Evolutionary conservation across 2,888 invertebrate species (phyloP).

Genomic region (Drosophila cognata): DNA sequence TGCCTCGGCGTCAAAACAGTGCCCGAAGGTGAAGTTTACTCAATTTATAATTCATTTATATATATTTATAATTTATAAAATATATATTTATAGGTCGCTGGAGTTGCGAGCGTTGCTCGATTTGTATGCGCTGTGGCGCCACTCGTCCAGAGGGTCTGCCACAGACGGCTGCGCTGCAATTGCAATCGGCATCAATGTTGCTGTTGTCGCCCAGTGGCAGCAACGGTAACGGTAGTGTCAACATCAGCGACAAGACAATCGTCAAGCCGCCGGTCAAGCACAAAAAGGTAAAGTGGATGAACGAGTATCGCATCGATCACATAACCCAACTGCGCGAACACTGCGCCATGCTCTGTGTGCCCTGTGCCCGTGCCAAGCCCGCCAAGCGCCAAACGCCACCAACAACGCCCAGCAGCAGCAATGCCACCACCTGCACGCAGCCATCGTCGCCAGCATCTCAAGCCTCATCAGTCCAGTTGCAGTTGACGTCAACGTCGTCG

Average conservation of each 20-base stretch:
- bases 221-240: neutral
- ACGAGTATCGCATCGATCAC: constrained; percentile 84
- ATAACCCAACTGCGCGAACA: constrained; percentile 84
- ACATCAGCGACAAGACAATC: constrained; percentile 47
- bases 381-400: constrained; percentile 55
- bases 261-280: constrained; percentile 65
- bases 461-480: constrained; percentile 2
- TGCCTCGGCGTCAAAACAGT: constrained; percentile 93
- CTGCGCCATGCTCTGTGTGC: constrained; percentile 87
- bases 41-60: neutral
- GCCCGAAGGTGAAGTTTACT: constrained; percentile 88
- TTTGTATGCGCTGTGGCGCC: constrained; percentile 88
- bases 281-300: constrained; percentile 84
- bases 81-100: constrained; percentile 88
- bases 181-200: neutral
- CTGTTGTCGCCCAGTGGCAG: constrained; percentile 51
- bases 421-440: constrained; percentile 17
- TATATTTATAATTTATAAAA: neutral
- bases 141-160: constrained; percentile 86
- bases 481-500: constrained; percentile 10
- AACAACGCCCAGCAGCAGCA: constrained; percentile 24
- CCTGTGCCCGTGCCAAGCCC: constrained; percentile 82
- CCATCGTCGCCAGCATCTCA: constrained; percentile 17
- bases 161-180: constrained; percentile 18
- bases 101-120: constrained; percentile 93